Evolutionary conservation across 2,888 invertebrate genomes (phyloP).

Genomic region (Cephalotes varians): DNA sequence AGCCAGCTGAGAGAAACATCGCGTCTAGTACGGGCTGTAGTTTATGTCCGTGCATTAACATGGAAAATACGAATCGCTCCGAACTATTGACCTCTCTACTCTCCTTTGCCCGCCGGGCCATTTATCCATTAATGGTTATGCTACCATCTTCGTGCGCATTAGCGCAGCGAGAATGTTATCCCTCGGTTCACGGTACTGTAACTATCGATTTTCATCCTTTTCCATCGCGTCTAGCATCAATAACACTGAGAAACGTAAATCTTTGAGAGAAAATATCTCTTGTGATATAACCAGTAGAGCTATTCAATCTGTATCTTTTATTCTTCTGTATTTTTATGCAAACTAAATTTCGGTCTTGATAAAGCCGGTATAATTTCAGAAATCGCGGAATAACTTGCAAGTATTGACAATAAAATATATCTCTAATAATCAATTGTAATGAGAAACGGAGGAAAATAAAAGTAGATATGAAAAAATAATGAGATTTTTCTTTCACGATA

Average conservation of each 20-base stretch:
- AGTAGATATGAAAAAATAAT: neutral
- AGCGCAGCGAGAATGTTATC: slow-evolving; percentile 70
- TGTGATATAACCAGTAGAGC: neutral
- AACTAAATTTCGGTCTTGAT: slow-evolving; percentile 8
- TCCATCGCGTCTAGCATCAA: slow-evolving; percentile 56
- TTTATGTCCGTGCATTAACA: slow-evolving; percentile 81
- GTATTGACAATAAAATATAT: neutral
- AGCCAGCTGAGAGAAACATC: slow-evolving; percentile 53
- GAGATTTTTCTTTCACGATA: neutral
- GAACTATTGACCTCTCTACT: slow-evolving; percentile 24
- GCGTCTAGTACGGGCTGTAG: slow-evolving; percentile 74
- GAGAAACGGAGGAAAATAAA: neutral
- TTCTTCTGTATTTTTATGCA: slow-evolving; percentile 6
- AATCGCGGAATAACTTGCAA: neutral
- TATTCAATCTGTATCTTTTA: slow-evolving; percentile 9
- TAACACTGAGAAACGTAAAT: slow-evolving; percentile 9
- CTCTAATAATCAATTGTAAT: neutral
- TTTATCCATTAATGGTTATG: slow-evolving; percentile 70
- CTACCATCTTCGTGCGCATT: slow-evolving; percentile 65
- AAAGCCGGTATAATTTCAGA: neutral
- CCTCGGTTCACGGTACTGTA: slow-evolving; percentile 26
- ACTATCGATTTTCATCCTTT: slow-evolving; percentile 49
- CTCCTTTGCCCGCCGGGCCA: slow-evolving; percentile 26
- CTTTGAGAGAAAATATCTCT: slow-evolving; percentile 10
- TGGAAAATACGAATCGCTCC: slow-evolving; percentile 79